Evolutionary conservation across 1,140 invertebrate species (phyloP), one percentile per base, ranked within the genome.

Genomic region (Diorhabda carinulata): DNA sequence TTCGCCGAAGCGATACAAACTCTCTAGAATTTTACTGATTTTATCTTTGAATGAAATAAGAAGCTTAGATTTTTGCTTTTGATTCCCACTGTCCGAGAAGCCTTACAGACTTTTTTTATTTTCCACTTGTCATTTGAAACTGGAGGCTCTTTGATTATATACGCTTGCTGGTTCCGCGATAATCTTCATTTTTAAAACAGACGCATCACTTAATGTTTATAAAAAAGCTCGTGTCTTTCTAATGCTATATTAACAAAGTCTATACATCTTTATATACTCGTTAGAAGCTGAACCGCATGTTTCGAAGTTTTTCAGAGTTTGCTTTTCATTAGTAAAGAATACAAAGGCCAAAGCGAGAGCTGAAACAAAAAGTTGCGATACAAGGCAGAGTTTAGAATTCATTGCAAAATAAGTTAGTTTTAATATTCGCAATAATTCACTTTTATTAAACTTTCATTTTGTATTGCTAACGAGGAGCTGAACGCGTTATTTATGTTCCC

Each of bases 401-500:
- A 52, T 52, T n/a, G 6, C 47, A n/a, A 52, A n/a, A 52, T 52
- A 52, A 52, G 6, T 52, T 52, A 52, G 47, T 52, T 52, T 52
- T 52, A 52, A 52, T 52, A 52, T 52, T 52, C 47, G 47, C 47
- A 52, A 52, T 52, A 52, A 52, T 52, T 52, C 47, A 52, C 47
- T 52, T 52, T 52, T 52, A 52, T 52, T 52, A 52, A 52, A 52
- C 47, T 52, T 52, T 52, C 47, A 52, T 52, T 52, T 52, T 52
- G 47, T 52, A 52, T 52, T 52, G 47, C 47, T 52, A 52, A 52
- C 47, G 47, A 52, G 47, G 47, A 52, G 47, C 47, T 52, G 47
- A 52, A 52, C 47, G 47, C n/a, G n/a, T 52, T 52, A 52, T 52
- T 52, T 52, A 52, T 52, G 47, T 52, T 52, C 6, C 47, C 47